phyloP scores from a whole-genome alignment of 2,113 vertebrate genomes.

The Ptyas mucosa region DNA sequence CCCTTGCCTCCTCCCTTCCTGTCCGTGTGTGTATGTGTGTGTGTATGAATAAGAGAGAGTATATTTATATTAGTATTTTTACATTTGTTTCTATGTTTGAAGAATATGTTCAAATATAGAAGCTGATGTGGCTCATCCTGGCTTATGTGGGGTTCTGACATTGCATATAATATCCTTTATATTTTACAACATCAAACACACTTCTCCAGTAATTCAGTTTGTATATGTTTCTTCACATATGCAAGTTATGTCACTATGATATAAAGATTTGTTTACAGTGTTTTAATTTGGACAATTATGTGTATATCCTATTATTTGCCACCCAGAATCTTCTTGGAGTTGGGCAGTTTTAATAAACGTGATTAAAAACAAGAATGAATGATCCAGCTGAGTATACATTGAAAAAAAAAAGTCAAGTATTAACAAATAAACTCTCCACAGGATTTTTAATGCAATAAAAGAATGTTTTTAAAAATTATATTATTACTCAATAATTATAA shows the following conservation, averaged over 20 bases:
- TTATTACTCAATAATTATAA: background rate
- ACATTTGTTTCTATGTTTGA: background rate
- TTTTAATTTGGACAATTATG: background rate
- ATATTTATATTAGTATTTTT: background rate
- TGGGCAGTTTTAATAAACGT: background rate
- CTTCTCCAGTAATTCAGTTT: background rate
- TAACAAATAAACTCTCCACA: conserved; percentile 14
- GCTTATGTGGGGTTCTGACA: background rate
- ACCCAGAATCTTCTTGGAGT: background rate
- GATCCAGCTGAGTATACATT: background rate
- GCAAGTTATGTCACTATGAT: background rate
- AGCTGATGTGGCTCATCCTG: background rate
- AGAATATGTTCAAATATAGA: background rate
- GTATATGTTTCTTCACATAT: background rate
- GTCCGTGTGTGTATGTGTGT: background rate
- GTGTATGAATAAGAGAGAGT: background rate
- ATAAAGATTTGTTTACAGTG: background rate
- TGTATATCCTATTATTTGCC: background rate
- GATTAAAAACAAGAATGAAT: background rate
- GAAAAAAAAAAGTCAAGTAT: background rate
- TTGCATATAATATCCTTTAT: background rate
- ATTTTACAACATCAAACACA: background rate
- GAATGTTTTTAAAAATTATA: background rate
- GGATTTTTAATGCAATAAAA: background rate
- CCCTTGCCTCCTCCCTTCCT: background rate